These are phyloP conservation scores for Galendromus occidentalis DNA, from an alignment of 1,140 invertebrate species.

Conservation along the genomic window DNA sequence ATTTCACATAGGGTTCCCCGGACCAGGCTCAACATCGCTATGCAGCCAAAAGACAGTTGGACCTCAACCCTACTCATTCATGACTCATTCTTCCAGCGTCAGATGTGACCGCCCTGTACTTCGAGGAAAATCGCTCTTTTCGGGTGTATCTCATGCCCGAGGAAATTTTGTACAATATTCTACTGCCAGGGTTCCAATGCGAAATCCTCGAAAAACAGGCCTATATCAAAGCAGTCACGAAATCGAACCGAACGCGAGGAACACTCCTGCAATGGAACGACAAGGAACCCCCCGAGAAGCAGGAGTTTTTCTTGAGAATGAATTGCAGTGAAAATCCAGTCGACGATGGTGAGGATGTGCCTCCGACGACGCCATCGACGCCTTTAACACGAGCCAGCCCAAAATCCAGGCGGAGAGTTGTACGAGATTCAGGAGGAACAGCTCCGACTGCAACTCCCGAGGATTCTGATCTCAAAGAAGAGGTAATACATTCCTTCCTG, in stretches of 20 bases:
- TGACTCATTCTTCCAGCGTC: neutral
- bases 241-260: neutral
- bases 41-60: too few relatives aligned
- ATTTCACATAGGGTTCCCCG: too few relatives aligned
- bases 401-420: too few relatives aligned
- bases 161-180: neutral
- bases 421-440: too few relatives aligned
- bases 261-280: neutral
- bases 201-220: neutral
- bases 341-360: too few relatives aligned
- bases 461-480: too few relatives aligned
- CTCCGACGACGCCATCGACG: too few relatives aligned
- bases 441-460: too few relatives aligned
- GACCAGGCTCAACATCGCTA: too few relatives aligned
- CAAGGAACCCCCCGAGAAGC: neutral
- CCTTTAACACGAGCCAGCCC: too few relatives aligned
- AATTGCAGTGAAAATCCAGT: neutral
- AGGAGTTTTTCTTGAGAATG: neutral
- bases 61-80: too few relatives aligned
- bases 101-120: neutral
- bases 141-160: neutral
- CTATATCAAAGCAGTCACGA: neutral
- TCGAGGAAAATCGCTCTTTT: neutral
- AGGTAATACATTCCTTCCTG: too few relatives aligned
- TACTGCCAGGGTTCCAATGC: neutral